A percentile compares a stretch with the other conserved stretches of the same genome.
phyloP scores from a whole-genome alignment of 1,140 invertebrate genomes.

The Eumeta japonica region DNA sequence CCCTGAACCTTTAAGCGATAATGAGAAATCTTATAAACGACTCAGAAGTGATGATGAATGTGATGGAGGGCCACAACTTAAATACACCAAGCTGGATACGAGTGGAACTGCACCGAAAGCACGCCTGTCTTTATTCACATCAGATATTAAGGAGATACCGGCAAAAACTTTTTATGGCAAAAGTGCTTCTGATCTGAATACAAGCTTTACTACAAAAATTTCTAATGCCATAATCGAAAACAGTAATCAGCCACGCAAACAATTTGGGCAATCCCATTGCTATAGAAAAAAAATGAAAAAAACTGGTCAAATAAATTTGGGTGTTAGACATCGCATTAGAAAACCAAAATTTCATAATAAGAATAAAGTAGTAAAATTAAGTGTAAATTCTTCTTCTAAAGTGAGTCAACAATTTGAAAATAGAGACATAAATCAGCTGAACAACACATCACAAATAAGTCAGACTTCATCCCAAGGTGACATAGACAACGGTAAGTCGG shows the following conservation, averaged over 20 bases:
- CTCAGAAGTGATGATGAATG: conserved; percentile 31
- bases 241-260: conserved; percentile 17
- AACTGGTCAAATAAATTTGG: conserved; percentile 58
- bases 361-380: conserved; percentile 15
- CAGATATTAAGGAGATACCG: conserved; percentile 42
- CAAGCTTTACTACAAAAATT: conserved; percentile 32
- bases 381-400: background rate
- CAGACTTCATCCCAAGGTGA: conserved; percentile 31
- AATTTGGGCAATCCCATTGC: conserved; percentile 18
- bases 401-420: no score
- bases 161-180: conserved; percentile 59
- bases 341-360: conserved; percentile 55
- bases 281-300: conserved; percentile 28
- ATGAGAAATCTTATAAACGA: conserved; percentile 40
- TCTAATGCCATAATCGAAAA: conserved; percentile 34
- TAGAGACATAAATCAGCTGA: no score
- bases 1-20: conserved; percentile 32
- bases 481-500: conserved; percentile 11
- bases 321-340: conserved; percentile 57
- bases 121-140: conserved; percentile 44
- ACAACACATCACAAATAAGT: conserved; percentile 12
- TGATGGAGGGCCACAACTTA: conserved; percentile 30
- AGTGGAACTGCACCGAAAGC: conserved; percentile 35
- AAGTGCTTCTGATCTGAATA: conserved; percentile 40
- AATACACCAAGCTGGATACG: conserved; percentile 33